Conservation (phyloP, 2,113 vertebrate species). For the Sphaerodactylus townsendi region DNA sequence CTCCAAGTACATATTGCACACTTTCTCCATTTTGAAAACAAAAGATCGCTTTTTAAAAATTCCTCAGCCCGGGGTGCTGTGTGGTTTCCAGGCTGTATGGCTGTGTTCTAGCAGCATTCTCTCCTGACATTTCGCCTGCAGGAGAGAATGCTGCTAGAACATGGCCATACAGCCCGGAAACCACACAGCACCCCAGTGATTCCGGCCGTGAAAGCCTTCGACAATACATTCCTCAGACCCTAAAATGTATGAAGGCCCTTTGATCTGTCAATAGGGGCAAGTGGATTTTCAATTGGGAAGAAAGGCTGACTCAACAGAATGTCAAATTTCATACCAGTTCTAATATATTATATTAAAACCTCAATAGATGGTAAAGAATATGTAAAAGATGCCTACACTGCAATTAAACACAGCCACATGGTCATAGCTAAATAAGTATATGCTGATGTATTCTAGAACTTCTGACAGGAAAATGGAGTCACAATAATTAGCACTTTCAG, state of each 20-base stretch:
- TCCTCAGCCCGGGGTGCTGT: too few species aligned
- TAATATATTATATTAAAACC: constrained; percentile 31
- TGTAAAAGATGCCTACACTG: constrained; percentile 50
- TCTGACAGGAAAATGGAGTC: constrained; percentile 53
- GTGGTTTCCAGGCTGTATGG: too few species aligned
- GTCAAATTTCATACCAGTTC: constrained; percentile 11
- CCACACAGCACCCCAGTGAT: too few species aligned
- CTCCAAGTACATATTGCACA: background rate
- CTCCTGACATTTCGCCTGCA: too few species aligned
- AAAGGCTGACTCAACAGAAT: constrained; percentile 32
- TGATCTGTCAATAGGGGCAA: background rate
- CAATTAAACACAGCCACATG: constrained; percentile 58
- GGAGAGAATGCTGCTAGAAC: too few species aligned
- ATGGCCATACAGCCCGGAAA: too few species aligned
- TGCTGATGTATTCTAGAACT: constrained; percentile 47
- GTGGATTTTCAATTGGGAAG: rapidly evolving
- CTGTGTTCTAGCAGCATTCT: too few species aligned
- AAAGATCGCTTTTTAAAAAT: constrained; percentile 37
- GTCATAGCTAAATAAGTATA: constrained; percentile 58
- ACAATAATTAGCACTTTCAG: constrained; percentile 55
- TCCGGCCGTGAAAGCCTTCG: too few species aligned
- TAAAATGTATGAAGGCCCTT: constrained; percentile 55
- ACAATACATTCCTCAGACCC: too few species aligned
- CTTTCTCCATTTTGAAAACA: constrained; percentile 31
- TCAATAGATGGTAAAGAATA: constrained; percentile 42